Evolutionary conservation across 2,888 invertebrate genomes (phyloP), one percentile per base, ranked within the genome.

Genomic region (Standfussiana lucernea): DNA sequence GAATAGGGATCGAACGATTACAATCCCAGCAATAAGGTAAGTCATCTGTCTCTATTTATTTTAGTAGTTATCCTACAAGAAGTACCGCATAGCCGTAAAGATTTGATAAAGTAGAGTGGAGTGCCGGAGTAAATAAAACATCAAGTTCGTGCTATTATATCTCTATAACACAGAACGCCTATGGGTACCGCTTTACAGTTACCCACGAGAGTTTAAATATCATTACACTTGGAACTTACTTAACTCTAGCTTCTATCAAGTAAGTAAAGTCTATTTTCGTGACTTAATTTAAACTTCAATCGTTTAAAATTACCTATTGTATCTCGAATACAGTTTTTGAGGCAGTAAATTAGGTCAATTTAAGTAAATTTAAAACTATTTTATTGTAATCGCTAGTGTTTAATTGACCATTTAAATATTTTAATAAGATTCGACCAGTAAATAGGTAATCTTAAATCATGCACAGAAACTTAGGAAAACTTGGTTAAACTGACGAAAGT

Each of bases 1-100:
- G 93, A 93, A 93, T 93, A 94, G 94, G 95, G 94, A 94, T 94
- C 93, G 91, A 92, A 92, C 91, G 91, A 90, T 90, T 92, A 90
- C 92, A 90, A 89, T 90, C 87, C 89, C 87, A 87, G 88, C 89
- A 90, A 91, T 92, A 94, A 95, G 95, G 95, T 95, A 90, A 93
- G 95, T 90, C 82, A 75, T 75, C 71, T 79, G 68, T 70, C 72
- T 75, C 61, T 73, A 72, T 75, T 72, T 79, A 71, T 37, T 70
- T 42, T 32, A 62, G 18, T 59, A 75, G n/a, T 47, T 53, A 24
- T 56, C 40, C 18, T 56, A 24, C 66, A 32, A 65, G 53, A 61
- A 72, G 47, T 67, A 53, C 70, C 50, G 67, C 75, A 72, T 56
- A 37, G 72, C 32, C 42, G 72, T 50, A 42, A 73, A 69, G n/a